Evolutionary conservation across 2,797 vertebrate species (phyloP).

Genomic region (Arrhamphus sclerolepis): DNA sequence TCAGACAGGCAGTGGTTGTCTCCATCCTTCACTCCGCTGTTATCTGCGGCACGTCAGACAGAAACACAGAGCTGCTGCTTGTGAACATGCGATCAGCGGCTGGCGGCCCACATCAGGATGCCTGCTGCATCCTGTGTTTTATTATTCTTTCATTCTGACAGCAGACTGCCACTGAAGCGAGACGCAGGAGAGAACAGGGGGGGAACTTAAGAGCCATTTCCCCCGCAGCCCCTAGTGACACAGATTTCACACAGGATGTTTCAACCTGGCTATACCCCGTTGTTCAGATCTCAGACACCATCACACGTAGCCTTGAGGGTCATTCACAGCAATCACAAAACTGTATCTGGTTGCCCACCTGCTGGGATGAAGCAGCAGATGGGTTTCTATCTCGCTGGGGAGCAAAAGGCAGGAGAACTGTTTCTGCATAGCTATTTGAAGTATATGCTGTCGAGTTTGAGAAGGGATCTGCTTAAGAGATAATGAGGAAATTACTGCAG

Average conservation of each 20-base stretch:
- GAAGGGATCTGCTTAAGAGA: slow-evolving; percentile 29
- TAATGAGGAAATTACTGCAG: slow-evolving; percentile 7
- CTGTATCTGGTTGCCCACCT: slow-evolving; percentile 32
- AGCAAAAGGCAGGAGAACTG: slow-evolving; percentile 4
- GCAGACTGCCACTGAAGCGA: slow-evolving; percentile 26
- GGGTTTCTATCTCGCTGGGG: slow-evolving; percentile 22
- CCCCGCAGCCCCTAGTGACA: slow-evolving; percentile 41
- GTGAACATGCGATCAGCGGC: slow-evolving; percentile 9
- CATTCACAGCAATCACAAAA: slow-evolving; percentile 34
- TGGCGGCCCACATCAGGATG: slow-evolving; percentile 38
- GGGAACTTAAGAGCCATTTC: slow-evolving; percentile 26
- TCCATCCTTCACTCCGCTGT: slow-evolving; percentile 30
- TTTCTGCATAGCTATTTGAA: slow-evolving; percentile 27
- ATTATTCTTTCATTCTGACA: slow-evolving; percentile 37
- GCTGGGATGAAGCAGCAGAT: slow-evolving; percentile 38
- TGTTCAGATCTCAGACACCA: slow-evolving; percentile 21
- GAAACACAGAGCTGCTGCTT: slow-evolving; percentile 29
- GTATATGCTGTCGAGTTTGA: slow-evolving; percentile 26
- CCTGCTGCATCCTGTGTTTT: slow-evolving; percentile 39
- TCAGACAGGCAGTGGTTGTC: slow-evolving; percentile 18
- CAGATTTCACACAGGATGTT: slow-evolving; percentile 49
- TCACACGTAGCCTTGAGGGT: slow-evolving; percentile 34
- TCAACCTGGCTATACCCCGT: slow-evolving; percentile 26
- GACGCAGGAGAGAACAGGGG: slow-evolving; percentile 1
- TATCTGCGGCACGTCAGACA: slow-evolving; percentile 18